phyloP scores from a whole-genome alignment of 2,888 invertebrate genomes.

The Phymatocera aterrima region DNA sequence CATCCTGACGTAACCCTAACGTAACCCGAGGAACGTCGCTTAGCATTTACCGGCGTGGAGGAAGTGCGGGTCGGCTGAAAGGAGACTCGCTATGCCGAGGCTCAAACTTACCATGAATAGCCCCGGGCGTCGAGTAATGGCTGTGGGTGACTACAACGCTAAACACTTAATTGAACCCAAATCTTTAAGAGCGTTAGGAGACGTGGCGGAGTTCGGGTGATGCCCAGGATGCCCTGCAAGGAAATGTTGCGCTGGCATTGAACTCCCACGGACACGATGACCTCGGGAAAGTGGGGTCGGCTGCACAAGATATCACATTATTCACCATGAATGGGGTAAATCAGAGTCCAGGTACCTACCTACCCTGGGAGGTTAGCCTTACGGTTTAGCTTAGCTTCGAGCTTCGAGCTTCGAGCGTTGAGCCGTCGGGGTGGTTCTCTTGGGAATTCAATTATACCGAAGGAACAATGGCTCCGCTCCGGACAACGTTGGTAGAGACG shows the following conservation, averaged over 20 bases:
- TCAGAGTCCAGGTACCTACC: slow-evolving; percentile 62
- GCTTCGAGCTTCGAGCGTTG: slow-evolving; percentile 42
- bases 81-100: slow-evolving; percentile 29
- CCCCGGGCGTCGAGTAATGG: slow-evolving; percentile 40
- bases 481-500: slow-evolving; percentile 65
- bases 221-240: slow-evolving; percentile 18
- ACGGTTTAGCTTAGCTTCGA: slow-evolving; percentile 55
- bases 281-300: slow-evolving; percentile 25
- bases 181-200: slow-evolving; percentile 35
- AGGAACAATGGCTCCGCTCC: slow-evolving; percentile 67
- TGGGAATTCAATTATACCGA: slow-evolving; percentile 71
- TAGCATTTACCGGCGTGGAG: slow-evolving; percentile 20
- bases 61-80: slow-evolving; percentile 3
- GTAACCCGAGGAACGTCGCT: slow-evolving; percentile 19
- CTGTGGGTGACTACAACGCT: slow-evolving; percentile 44
- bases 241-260: slow-evolving; percentile 38
- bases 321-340: slow-evolving; percentile 64
- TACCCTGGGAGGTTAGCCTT: slow-evolving; percentile 57
- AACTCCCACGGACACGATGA: slow-evolving; percentile 39
- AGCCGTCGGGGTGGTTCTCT: slow-evolving; percentile 53
- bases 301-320: slow-evolving; percentile 48
- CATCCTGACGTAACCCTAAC: slow-evolving; percentile 23
- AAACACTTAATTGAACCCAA: slow-evolving; percentile 46
- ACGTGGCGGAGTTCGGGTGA: neutral
- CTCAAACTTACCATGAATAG: slow-evolving; percentile 42